Conservation (phyloP, 2,113 vertebrate species). For the Bagarius yarrelli region DNA sequence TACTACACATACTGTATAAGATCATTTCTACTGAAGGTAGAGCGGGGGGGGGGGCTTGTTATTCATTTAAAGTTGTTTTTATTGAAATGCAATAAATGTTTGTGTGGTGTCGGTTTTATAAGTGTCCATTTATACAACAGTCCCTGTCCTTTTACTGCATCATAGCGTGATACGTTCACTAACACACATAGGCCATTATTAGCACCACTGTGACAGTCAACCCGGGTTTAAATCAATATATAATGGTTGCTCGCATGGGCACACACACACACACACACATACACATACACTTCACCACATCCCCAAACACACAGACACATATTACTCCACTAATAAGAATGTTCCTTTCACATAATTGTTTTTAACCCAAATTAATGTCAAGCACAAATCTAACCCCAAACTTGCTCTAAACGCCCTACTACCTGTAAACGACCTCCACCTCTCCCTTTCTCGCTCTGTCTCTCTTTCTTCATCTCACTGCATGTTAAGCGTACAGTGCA, state of each 20-base stretch:
- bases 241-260: not conserved
- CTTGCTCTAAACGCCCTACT: not conserved
- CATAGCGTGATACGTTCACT: constrained; percentile 66
- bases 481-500: constrained; percentile 9
- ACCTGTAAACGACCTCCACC: not conserved
- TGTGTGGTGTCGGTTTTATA: not conserved
- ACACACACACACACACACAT: not conserved
- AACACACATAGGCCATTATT: constrained; percentile 72
- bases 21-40: not conserved
- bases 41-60: not conserved
- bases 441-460: not conserved
- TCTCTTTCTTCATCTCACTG: not conserved
- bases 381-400: not conserved
- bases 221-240: constrained; percentile 59
- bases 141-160: constrained; percentile 71
- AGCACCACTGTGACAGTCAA: constrained; percentile 66
- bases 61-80: not conserved
- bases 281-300: not conserved
- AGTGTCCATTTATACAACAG: constrained; percentile 58
- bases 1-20: not conserved
- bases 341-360: not conserved
- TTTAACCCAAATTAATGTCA: not conserved
- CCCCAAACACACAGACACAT: not conserved
- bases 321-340: not conserved
- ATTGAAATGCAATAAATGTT: not conserved